Percentiles rank a stretch among this genome's conserved stretches.
phyloP scores from a whole-genome alignment of 1,140 invertebrate genomes.

The Ooceraea biroi region DNA sequence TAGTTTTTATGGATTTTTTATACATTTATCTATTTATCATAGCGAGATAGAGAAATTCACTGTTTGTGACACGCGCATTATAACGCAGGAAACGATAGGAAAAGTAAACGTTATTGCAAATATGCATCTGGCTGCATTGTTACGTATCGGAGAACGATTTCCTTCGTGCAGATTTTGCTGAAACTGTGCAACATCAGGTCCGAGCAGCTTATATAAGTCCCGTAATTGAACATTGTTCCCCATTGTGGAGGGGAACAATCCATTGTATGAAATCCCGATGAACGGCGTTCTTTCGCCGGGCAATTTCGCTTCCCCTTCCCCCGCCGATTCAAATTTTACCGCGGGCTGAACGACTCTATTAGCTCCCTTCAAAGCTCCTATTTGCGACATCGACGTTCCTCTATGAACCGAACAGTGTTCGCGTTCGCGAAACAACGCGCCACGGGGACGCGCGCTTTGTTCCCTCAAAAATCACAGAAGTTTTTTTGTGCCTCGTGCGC shows the following conservation, averaged over 20 bases:
- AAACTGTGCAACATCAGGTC: slow-evolving; percentile 20
- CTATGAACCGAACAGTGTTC: slow-evolving; percentile 46
- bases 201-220: slow-evolving; percentile 29
- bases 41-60: too few relatives aligned
- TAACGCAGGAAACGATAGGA: neutral
- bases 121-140: neutral
- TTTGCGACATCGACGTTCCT: slow-evolving; percentile 56
- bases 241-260: slow-evolving; percentile 23
- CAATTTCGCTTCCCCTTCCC: slow-evolving; percentile 33
- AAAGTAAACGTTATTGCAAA: neutral
- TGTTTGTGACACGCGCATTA: too few relatives aligned
- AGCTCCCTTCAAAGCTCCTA: slow-evolving; percentile 49
- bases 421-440: slow-evolving; percentile 25
- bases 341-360: slow-evolving; percentile 44
- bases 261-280: slow-evolving; percentile 33
- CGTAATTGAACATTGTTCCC: slow-evolving; percentile 41
- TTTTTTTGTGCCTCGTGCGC: slow-evolving; percentile 46
- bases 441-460: slow-evolving; percentile 45
- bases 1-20: too few relatives aligned
- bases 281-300: slow-evolving; percentile 46
- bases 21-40: too few relatives aligned
- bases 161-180: slow-evolving; percentile 6
- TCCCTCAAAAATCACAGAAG: slow-evolving; percentile 57
- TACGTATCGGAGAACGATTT: neutral
- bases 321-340: slow-evolving; percentile 45